A percentile compares a stretch with the other conserved stretches of the same genome.
These are phyloP conservation scores for Pseudomyrmex pallidus DNA, from an alignment of 1,140 invertebrate species.

Conservation along the genomic window DNA sequence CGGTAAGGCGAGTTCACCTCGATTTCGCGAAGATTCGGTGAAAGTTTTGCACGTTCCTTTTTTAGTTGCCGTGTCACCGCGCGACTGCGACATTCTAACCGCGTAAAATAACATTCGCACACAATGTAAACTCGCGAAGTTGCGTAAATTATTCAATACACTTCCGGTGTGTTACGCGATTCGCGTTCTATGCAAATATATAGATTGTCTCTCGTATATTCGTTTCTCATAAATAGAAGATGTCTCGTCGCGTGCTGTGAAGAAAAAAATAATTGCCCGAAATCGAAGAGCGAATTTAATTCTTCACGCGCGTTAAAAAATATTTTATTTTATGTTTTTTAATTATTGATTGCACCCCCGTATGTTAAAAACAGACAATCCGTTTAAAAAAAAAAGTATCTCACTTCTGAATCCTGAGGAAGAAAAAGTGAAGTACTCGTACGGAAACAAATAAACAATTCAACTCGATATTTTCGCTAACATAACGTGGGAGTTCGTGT, in stretches of 20 bases:
- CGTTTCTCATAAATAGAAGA: neutral
- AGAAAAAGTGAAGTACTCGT: neutral
- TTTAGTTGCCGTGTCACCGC: slow-evolving; percentile 44
- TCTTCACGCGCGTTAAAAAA: no score
- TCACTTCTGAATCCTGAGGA: neutral
- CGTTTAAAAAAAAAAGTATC: neutral
- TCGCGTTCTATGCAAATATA: neutral
- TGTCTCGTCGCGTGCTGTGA: neutral
- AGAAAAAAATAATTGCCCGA: no score
- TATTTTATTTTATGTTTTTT: no score
- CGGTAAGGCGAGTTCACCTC: slow-evolving; percentile 73
- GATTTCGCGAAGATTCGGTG: slow-evolving; percentile 74
- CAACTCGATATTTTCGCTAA: slow-evolving; percentile 11
- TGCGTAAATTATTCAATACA: neutral
- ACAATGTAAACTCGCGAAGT: neutral
- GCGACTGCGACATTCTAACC: slow-evolving; percentile 38
- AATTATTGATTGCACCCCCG: no score
- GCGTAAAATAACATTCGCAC: slow-evolving; percentile 15
- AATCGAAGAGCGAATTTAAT: no score
- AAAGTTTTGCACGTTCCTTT: slow-evolving; percentile 68
- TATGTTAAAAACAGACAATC: neutral
- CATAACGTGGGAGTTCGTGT: slow-evolving; percentile 13
- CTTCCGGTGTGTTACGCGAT: neutral
- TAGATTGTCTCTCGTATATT: neutral
- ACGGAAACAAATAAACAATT: slow-evolving; percentile 4